phyloP scores from a whole-genome alignment of 2,113 vertebrate genomes.

The Trematocara unimaculatum region DNA sequence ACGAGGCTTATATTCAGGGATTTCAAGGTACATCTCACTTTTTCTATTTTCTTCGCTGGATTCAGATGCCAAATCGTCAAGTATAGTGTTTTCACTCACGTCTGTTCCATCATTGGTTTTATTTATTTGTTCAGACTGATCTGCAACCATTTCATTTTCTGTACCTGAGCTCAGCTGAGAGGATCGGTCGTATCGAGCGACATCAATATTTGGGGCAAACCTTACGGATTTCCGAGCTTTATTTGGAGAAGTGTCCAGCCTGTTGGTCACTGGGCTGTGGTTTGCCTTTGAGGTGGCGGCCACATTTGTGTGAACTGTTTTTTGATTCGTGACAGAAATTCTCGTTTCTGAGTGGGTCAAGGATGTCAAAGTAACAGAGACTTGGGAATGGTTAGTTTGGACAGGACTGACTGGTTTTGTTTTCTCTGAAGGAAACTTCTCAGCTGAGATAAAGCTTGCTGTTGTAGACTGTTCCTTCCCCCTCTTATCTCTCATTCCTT shows the following conservation, averaged over 20 bases:
- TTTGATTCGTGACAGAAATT: not conserved
- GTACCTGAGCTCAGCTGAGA: not conserved
- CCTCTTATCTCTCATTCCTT: not conserved
- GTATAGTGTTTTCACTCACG: not conserved
- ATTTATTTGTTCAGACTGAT: not conserved
- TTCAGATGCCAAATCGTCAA: not conserved
- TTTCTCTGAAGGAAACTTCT: not conserved
- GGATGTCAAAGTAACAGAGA: not conserved
- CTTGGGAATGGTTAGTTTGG: conserved; percentile 4
- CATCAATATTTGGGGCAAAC: conserved; percentile 43
- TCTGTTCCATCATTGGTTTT: not conserved
- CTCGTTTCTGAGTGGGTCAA: not conserved
- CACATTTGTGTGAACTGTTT: not conserved
- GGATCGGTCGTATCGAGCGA: not conserved
- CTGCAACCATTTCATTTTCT: not conserved
- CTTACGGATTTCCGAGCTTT: conserved; percentile 60
- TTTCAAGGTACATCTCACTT: not conserved
- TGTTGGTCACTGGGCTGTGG: not conserved
- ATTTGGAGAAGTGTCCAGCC: not conserved
- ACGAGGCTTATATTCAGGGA: not conserved
- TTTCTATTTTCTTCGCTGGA: not conserved
- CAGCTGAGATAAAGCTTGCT: not conserved
- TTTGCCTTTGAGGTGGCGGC: not conserved
- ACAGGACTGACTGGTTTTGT: not conserved
- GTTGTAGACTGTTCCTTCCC: not conserved